Conservation (phyloP, 2,888 invertebrate species). For the Eupithecia pulchellata region DNA sequence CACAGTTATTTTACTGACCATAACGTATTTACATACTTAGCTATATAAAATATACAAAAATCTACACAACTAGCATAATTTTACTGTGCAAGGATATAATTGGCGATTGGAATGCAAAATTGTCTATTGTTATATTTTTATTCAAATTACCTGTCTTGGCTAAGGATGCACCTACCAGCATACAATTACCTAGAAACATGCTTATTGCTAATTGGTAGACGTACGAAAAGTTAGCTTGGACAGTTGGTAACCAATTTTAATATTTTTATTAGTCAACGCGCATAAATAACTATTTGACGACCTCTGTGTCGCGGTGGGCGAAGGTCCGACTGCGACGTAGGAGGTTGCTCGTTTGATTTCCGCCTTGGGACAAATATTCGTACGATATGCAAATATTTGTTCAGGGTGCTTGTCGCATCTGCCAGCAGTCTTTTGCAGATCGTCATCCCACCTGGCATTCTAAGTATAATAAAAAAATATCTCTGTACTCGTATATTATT, state of each 20-base stretch:
- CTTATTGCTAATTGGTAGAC: not conserved
- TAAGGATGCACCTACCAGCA: not conserved
- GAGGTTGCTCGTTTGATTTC: too few relatives aligned
- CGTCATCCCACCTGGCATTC: too few relatives aligned
- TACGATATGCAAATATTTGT: too few relatives aligned
- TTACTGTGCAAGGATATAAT: constrained; percentile 3
- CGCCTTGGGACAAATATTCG: too few relatives aligned
- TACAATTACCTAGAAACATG: not conserved
- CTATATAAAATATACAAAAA: not conserved
- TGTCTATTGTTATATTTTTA: constrained; percentile 8
- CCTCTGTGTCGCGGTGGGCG: too few relatives aligned
- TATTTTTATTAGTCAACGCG: not conserved
- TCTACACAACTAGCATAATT: not conserved
- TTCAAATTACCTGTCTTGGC: constrained; percentile 4
- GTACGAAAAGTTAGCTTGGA: not conserved
- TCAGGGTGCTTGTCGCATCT: too few relatives aligned
- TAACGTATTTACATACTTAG: not conserved
- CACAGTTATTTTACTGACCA: not conserved
- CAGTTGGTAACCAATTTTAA: not conserved
- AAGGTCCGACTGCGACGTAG: too few relatives aligned
- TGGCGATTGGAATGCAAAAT: constrained; percentile 3
- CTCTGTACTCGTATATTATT: too few relatives aligned
- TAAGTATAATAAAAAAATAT: too few relatives aligned
- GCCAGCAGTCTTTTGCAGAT: too few relatives aligned
- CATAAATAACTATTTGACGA: too few relatives aligned